phyloP scores from a whole-genome alignment of 2,888 invertebrate species.

The Coremacera marginata region DNA sequence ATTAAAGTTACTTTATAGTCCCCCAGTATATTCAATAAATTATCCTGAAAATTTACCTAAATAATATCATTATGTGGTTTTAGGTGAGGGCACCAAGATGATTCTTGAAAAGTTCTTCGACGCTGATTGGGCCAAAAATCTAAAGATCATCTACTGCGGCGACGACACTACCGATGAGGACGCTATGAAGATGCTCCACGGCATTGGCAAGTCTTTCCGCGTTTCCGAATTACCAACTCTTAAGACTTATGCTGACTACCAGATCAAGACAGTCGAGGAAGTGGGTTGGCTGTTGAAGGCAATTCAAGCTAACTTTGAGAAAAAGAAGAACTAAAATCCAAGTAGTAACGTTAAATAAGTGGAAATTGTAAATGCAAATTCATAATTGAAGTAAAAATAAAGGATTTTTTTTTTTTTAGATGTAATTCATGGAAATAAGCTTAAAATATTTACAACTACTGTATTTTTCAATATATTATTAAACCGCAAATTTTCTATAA shows the following conservation, averaged over 20 bases:
- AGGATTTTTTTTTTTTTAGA: not conserved
- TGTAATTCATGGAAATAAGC: conserved; percentile 2
- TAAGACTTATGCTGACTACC: conserved; percentile 79
- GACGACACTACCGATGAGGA: conserved; percentile 92
- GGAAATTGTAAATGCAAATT: not conserved
- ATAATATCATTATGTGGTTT: not conserved
- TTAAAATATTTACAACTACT: not conserved
- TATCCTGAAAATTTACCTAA: too few species aligned
- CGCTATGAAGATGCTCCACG: conserved; percentile 80
- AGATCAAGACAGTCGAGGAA: conserved; percentile 81
- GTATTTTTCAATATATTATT: not conserved
- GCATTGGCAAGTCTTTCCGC: conserved; percentile 80
- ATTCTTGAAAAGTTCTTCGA: conserved; percentile 82
- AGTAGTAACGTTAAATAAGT: not conserved
- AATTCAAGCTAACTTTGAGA: conserved; percentile 70
- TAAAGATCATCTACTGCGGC: conserved; percentile 86
- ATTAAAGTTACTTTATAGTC: not conserved
- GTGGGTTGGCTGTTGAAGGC: conserved; percentile 81
- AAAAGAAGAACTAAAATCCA: conserved; percentile 52
- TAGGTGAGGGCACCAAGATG: conserved; percentile 79
- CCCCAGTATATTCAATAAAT: too few species aligned
- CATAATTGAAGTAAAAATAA: not conserved
- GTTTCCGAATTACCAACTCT: conserved; percentile 79
- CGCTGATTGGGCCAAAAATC: conserved; percentile 82
- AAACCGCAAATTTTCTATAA: not conserved